phyloP scores from a whole-genome alignment of 2,888 invertebrate species.

The Troides helena region DNA sequence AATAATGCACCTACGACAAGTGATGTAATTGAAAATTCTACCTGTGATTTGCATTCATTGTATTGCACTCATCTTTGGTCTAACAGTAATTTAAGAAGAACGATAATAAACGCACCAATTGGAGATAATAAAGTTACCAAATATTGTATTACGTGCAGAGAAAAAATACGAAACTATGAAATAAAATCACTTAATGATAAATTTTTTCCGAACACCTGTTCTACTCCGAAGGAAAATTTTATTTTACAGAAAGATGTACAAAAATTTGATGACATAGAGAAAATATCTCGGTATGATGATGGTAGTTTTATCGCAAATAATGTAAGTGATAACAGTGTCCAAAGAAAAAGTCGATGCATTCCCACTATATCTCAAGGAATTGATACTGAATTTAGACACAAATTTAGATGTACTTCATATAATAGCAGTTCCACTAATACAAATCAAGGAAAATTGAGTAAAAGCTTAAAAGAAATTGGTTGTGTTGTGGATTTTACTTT shows the following conservation, averaged over 20 bases:
- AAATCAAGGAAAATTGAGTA: slow-evolving; percentile 63
- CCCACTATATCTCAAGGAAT: slow-evolving; percentile 71
- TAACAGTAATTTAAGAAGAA: slow-evolving; percentile 59
- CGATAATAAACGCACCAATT: slow-evolving; percentile 52
- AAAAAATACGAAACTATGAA: slow-evolving; percentile 73
- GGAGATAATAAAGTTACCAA: slow-evolving; percentile 55
- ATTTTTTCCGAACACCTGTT: slow-evolving; percentile 65
- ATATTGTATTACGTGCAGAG: slow-evolving; percentile 68
- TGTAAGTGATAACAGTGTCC: slow-evolving; percentile 25
- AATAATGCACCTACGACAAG: slow-evolving; percentile 45
- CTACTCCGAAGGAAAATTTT: slow-evolving; percentile 60
- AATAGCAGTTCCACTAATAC: slow-evolving; percentile 54
- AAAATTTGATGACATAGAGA: slow-evolving; percentile 35
- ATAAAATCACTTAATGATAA: slow-evolving; percentile 50
- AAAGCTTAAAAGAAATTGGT: slow-evolving; percentile 71
- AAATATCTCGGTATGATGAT: slow-evolving; percentile 24
- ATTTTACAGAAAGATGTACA: slow-evolving; percentile 35
- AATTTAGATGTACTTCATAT: slow-evolving; percentile 57
- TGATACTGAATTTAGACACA: slow-evolving; percentile 64
- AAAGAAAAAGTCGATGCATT: slow-evolving; percentile 50
- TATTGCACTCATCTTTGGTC: slow-evolving; percentile 71
- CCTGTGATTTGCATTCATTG: slow-evolving; percentile 59
- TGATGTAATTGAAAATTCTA: slow-evolving; percentile 49
- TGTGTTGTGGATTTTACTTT: slow-evolving; percentile 71
- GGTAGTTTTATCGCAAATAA: slow-evolving; percentile 34